These are phyloP conservation scores for Notiomystis cincta DNA, from an alignment of 2,113 vertebrate species.

Conservation along the genomic window DNA sequence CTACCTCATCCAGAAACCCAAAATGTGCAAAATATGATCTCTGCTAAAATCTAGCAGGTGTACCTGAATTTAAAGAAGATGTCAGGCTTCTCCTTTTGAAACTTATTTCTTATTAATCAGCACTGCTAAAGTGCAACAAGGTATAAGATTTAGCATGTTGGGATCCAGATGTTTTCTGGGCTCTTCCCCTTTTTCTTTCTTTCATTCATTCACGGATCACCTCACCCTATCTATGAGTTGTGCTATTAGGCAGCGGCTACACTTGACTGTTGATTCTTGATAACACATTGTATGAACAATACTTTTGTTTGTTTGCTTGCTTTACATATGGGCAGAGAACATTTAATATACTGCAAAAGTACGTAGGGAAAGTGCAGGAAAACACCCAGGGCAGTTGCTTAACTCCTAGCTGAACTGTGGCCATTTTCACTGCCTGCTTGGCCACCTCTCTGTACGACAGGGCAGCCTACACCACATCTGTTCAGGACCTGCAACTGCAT, in stretches of 20 bases:
- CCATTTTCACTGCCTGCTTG: not conserved
- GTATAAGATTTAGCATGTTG: not conserved
- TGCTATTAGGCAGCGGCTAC: not conserved
- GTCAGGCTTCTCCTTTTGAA: not conserved
- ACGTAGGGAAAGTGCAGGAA: not conserved
- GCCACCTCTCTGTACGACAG: fast-evolving
- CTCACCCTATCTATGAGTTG: not conserved
- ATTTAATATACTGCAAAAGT: not conserved
- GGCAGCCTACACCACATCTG: not conserved
- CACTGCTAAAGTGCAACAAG: not conserved
- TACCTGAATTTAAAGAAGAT: not conserved
- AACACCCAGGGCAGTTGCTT: not conserved
- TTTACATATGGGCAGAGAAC: not conserved
- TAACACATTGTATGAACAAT: not conserved
- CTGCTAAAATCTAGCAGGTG: not conserved
- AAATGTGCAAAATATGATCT: not conserved
- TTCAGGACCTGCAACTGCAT: not conserved
- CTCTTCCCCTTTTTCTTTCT: not conserved
- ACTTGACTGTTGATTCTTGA: not conserved
- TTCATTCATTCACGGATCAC: not conserved
- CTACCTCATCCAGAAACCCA: not conserved
- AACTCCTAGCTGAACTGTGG: not conserved
- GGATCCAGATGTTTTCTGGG: not conserved
- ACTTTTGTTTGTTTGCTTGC: not conserved
- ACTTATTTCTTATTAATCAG: not conserved